These are phyloP conservation scores for Orgyia antiqua DNA, from an alignment of 2,888 invertebrate species.

Conservation along the genomic window DNA sequence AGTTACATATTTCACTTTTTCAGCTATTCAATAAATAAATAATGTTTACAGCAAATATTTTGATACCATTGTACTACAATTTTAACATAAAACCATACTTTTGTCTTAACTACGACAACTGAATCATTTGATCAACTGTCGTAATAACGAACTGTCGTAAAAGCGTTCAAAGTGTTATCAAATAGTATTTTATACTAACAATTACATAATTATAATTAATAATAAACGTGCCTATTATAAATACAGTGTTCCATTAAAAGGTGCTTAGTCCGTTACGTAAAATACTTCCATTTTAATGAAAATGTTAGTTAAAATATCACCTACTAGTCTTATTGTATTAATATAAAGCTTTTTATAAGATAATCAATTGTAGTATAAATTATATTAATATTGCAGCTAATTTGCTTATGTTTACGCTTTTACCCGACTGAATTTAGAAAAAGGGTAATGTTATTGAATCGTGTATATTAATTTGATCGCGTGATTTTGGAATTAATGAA, in stretches of 20 bases:
- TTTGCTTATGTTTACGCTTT: too few species aligned
- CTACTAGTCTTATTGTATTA: constrained; percentile 54
- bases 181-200: constrained; percentile 29
- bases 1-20: too few species aligned
- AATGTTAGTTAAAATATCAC: constrained; percentile 39
- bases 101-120: too few species aligned
- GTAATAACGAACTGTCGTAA: neutral
- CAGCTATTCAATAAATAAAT: too few species aligned
- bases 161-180: constrained; percentile 24
- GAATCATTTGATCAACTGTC: too few species aligned
- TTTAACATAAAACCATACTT: too few species aligned
- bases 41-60: too few species aligned
- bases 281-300: constrained; percentile 42
- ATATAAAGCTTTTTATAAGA: constrained; percentile 19
- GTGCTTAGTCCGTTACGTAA: constrained; percentile 44
- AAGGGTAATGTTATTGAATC: too few species aligned
- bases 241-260: constrained; percentile 45
- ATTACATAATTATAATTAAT: constrained; percentile 22
- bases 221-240: constrained; percentile 57
- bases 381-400: constrained; percentile 1
- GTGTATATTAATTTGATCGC: too few species aligned
- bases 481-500: too few species aligned
- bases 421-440: too few species aligned
- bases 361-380: neutral
- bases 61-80: too few species aligned